phyloP scores from a whole-genome alignment of 2,888 invertebrate genomes.

The Laspeyria flexula region DNA sequence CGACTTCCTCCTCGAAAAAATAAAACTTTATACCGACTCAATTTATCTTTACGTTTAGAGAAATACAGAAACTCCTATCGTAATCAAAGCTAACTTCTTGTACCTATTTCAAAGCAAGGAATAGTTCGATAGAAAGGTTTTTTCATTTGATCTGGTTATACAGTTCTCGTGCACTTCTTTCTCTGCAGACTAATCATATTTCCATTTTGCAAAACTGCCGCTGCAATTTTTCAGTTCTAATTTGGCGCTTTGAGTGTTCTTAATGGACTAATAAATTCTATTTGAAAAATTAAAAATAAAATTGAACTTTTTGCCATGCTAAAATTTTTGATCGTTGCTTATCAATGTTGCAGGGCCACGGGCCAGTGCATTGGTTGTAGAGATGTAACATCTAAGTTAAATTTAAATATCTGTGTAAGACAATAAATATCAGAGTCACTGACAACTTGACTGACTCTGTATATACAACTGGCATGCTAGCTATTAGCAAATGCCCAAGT shows the following conservation, averaged over 20 bases:
- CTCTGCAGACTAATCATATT: not conserved
- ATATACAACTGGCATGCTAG: too few relatives aligned
- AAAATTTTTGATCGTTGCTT: too few relatives aligned
- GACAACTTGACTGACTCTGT: too few relatives aligned
- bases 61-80: conserved; percentile 43
- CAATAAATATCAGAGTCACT: too few relatives aligned
- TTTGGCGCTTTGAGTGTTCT: not conserved
- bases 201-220: not conserved
- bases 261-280: not conserved
- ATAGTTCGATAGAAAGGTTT: conserved; percentile 22
- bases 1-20: conserved; percentile 47
- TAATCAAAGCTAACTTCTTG: conserved; percentile 50
- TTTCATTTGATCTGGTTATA: conserved; percentile 17
- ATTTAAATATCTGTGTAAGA: too few relatives aligned
- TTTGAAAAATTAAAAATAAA: too few relatives aligned
- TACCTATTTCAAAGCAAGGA: conserved; percentile 36
- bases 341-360: too few relatives aligned
- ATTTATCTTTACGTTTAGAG: conserved; percentile 62
- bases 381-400: too few relatives aligned
- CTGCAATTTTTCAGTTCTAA: not conserved
- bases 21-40: conserved; percentile 63
- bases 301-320: too few relatives aligned
- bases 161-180: not conserved
- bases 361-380: too few relatives aligned
- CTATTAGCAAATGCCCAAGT: too few relatives aligned